These are phyloP conservation scores for Nudaria mundana DNA, from an alignment of 2,888 invertebrate genomes.

Conservation along the genomic window DNA sequence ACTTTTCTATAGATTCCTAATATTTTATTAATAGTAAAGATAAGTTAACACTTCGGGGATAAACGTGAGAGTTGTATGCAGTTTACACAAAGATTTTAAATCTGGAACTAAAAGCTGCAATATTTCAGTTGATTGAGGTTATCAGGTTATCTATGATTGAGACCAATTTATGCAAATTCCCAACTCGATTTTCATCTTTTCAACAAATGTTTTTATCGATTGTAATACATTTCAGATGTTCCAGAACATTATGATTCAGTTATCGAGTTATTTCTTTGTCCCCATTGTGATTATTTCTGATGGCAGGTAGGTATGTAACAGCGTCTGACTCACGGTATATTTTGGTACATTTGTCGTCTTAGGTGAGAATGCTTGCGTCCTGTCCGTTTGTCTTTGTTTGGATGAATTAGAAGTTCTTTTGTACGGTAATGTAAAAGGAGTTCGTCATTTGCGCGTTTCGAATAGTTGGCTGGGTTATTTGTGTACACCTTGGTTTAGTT, in stretches of 20 bases:
- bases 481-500: background rate
- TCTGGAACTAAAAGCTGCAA: too few species aligned
- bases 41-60: too few species aligned
- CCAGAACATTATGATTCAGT: slow-evolving; percentile 16
- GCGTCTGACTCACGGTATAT: slow-evolving; percentile 41
- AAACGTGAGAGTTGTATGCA: too few species aligned
- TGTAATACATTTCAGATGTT: background rate
- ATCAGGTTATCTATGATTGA: too few species aligned
- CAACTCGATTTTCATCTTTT: too few species aligned
- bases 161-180: too few species aligned
- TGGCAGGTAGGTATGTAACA: slow-evolving; percentile 39
- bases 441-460: slow-evolving; percentile 2
- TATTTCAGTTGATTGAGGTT: too few species aligned
- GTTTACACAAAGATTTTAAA: too few species aligned
- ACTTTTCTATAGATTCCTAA: too few species aligned
- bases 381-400: slow-evolving; percentile 26
- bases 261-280: slow-evolving; percentile 50
- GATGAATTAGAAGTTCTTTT: slow-evolving; percentile 21
- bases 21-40: too few species aligned
- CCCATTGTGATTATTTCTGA: slow-evolving; percentile 62
- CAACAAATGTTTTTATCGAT: background rate
- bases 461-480: slow-evolving; percentile 1
- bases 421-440: slow-evolving; percentile 4
- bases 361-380: slow-evolving; percentile 18
- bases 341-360: slow-evolving; percentile 32